Evolutionary conservation across 2,113 vertebrate species (phyloP).

Genomic region (Egretta garzetta): DNA sequence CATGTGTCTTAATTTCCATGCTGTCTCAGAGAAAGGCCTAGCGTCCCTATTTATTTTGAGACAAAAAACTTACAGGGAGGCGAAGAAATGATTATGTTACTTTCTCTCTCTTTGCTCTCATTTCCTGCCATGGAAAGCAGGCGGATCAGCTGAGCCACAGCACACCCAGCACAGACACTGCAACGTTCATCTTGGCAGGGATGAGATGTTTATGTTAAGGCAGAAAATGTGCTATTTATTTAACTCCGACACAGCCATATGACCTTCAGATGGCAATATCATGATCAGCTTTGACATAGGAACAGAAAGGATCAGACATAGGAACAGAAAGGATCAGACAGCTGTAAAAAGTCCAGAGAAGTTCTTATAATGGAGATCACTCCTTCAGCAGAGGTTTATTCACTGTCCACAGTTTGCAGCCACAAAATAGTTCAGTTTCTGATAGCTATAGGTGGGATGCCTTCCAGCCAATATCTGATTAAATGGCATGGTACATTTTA

Average conservation of each 20-base stretch:
- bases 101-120: constrained; percentile 19
- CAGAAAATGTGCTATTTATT: constrained; percentile 36
- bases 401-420: not conserved
- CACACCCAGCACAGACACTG: constrained; percentile 1
- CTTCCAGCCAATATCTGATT: not conserved
- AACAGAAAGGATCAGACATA: not conserved
- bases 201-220: not conserved
- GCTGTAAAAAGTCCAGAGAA: not conserved
- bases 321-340: not conserved
- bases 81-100: constrained; percentile 24
- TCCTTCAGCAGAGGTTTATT: not conserved
- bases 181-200: constrained; percentile 6
- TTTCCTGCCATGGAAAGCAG: constrained; percentile 40
- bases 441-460: not conserved
- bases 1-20: not conserved
- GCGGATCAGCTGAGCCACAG: constrained; percentile 6
- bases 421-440: not conserved
- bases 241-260: constrained; percentile 25
- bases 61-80: not conserved
- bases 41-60: constrained; percentile 27
- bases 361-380: not conserved
- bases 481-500: not conserved
- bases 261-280: constrained; percentile 42
- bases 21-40: constrained; percentile 27
- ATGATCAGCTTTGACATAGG: not conserved